Evolutionary conservation across 2,797 vertebrate genomes (phyloP), one percentile per base, ranked within the genome.

Genomic region (Huso huso): DNA sequence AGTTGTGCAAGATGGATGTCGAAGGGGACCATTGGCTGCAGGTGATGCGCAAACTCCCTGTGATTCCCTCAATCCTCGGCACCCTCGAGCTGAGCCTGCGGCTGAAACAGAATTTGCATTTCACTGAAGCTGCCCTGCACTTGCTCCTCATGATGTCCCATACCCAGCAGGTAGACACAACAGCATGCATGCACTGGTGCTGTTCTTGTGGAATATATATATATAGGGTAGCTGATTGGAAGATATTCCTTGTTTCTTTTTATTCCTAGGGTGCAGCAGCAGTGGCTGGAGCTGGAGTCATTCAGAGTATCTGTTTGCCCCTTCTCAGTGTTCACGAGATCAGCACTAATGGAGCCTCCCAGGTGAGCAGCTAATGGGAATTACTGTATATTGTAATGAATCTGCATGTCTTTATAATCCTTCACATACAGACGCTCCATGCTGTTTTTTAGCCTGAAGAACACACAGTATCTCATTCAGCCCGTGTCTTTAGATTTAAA

Each of bases 321-420:
- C 92, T 99, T 5, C 77, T 99, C 67, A 94, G 94, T 0, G 93
- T 98, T 9, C 99, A 99, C 66, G 95, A 99, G 78, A 88, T 89
- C 7, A 91, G 93, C 55, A 76, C 84, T 48, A 97, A 95, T 0
- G 95, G 94, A 69, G 73, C 87, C 0, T 87, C 89, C 3, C 95
- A 96, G 93, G 94, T 96, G 74, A 77, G 73, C 66, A 7, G 51
- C 2, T 60, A 11, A 12, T 6, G 6, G n/a, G 13, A 15, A 8
- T 6, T 10, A 53, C 10, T 13, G 48, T 10, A 49, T 10, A 11
- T 6, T 51, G 8, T 48, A 51, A 8, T 8, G 55, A 11, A 6
- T 8, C 13, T 9, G 8, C 8, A 6, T 8, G 48, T 5, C 58
- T 58, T 53, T 12, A 6, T 9, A 53, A 8, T 53, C 7, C 51